Percentiles rank a stretch among this genome's conserved stretches.
These are phyloP conservation scores for Carcharodon carcharias DNA, from an alignment of 2,797 vertebrate species.

Conservation along the genomic window DNA sequence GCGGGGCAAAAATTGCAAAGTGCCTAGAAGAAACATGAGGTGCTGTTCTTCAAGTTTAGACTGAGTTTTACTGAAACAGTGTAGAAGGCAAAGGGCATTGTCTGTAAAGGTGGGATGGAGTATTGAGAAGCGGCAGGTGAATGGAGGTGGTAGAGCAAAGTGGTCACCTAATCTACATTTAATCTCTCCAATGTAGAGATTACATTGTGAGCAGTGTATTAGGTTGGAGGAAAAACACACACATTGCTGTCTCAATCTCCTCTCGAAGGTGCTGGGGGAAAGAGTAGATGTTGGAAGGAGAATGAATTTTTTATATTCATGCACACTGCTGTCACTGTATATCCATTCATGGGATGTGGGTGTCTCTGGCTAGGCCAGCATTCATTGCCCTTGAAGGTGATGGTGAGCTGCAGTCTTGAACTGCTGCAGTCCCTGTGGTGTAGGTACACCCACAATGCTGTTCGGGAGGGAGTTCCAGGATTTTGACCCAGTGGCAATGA, in stretches of 20 bases:
- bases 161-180: neutral
- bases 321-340: too few species aligned
- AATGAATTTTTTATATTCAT: neutral
- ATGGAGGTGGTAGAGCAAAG: neutral
- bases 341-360: too few species aligned
- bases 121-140: neutral
- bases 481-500: too few species aligned
- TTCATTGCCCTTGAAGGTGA: too few species aligned
- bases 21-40: neutral
- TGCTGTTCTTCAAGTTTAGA: neutral
- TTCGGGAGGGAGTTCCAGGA: too few species aligned
- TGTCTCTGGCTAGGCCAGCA: too few species aligned
- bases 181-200: neutral
- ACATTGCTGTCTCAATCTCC: neutral
- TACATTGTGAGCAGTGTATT: too few species aligned
- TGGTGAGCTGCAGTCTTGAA: too few species aligned
- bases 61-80: neutral
- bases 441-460: too few species aligned
- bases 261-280: neutral
- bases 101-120: neutral
- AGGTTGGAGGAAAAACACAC: neutral
- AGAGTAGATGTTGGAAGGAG: neutral
- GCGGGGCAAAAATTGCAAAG: neutral
- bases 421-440: too few species aligned
- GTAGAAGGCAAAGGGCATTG: neutral